Evolutionary conservation across 2,888 invertebrate genomes (phyloP).

Genomic region (Drepanosiphum platanoidis): DNA sequence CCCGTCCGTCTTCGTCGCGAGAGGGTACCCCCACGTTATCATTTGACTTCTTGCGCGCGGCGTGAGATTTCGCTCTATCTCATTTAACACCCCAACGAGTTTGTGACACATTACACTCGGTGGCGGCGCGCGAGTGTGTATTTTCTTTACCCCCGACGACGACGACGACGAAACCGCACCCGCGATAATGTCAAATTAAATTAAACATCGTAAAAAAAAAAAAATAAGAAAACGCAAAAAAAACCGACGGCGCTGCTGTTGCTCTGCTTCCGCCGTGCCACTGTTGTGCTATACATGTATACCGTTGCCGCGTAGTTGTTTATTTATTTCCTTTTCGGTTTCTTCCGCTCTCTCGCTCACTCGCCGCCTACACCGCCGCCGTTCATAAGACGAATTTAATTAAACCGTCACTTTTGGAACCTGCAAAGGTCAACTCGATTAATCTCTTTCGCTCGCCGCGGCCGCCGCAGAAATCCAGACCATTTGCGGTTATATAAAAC

Average conservation of each 20-base stretch:
- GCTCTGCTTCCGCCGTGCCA: neutral
- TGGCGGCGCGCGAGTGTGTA: neutral
- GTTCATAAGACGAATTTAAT: conserved; percentile 39
- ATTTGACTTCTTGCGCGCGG: conserved; percentile 25
- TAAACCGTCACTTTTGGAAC: conserved; percentile 37
- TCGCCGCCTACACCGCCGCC: neutral
- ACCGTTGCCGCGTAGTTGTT: neutral
- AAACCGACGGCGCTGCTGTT: too few relatives aligned
- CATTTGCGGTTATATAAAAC: conserved; percentile 23
- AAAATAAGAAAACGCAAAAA: neutral
- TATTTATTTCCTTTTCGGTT: conserved; percentile 39
- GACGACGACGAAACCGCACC: conserved; percentile 21
- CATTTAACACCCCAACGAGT: conserved; percentile 55
- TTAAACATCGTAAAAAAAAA: conserved; percentile 28
- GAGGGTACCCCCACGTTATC: conserved; percentile 21
- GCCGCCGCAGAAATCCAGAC: neutral
- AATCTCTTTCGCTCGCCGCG: conserved; percentile 17
- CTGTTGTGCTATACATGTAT: too few relatives aligned
- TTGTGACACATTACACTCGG: conserved; percentile 30
- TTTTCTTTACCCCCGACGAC: conserved; percentile 44
- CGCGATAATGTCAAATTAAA: conserved; percentile 58
- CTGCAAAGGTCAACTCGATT: conserved; percentile 49
- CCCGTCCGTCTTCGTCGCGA: conserved; percentile 15
- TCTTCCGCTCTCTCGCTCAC: neutral
- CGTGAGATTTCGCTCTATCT: conserved; percentile 53